These are phyloP conservation scores for Laticauda laticaudata DNA, from an alignment of 2,113 vertebrate species.

Conservation along the genomic window DNA sequence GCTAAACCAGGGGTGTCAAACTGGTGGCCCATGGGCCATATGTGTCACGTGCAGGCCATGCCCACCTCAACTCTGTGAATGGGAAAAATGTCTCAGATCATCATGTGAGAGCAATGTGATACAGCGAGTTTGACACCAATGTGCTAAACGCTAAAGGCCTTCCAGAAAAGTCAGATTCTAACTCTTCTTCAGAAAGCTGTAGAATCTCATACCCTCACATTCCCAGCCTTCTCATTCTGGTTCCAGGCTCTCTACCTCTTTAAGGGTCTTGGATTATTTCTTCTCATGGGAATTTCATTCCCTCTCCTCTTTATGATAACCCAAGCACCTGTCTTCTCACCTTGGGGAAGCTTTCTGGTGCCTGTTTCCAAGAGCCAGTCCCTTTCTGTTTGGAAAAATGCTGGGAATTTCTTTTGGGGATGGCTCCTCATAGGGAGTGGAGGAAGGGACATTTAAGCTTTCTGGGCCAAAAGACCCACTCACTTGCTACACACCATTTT, in stretches of 20 bases:
- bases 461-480: neutral
- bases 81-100: too few species aligned
- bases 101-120: too few species aligned
- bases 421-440: neutral
- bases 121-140: too few species aligned
- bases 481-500: neutral
- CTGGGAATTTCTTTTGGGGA: neutral
- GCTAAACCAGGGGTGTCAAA: too few species aligned
- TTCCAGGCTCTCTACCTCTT: neutral
- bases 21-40: too few species aligned
- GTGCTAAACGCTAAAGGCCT: neutral
- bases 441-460: neutral
- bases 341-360: neutral
- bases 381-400: neutral
- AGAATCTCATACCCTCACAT: neutral
- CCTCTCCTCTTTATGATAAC: neutral
- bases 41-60: too few species aligned
- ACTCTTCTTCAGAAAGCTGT: neutral
- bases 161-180: neutral
- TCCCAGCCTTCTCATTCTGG: neutral
- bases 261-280: neutral
- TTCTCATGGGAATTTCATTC: neutral
- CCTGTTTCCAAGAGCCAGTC: neutral
- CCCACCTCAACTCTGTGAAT: too few species aligned
- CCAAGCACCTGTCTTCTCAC: neutral